Evolutionary conservation across 2,113 vertebrate species (phyloP), one percentile per base, ranked within the genome.

Genomic region (Vicugna pacos): DNA sequence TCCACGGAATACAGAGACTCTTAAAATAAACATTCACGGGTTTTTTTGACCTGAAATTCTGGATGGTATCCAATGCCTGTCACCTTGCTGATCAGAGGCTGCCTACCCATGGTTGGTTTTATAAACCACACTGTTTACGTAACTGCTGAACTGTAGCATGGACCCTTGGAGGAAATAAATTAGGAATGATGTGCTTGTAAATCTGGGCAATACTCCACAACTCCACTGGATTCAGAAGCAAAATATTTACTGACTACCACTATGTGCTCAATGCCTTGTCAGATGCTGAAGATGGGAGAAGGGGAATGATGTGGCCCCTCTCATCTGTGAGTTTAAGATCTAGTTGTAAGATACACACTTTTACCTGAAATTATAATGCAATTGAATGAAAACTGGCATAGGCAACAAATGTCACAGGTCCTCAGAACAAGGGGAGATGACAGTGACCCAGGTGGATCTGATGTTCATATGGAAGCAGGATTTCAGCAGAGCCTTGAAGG

Each of bases 41-140:
- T 90, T 95, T 75, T 48, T 95, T 82, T 97, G 95, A 88, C 80
- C 72, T 75, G 86, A 80, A 79, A 48, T 87, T 93, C 73, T 93
- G 93, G 67, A 89, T 24, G 15, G 38, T 38, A 88, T 79, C 88
- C 93, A 95, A 0, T 30, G 26, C 80, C 35, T 93, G 58, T 69
- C 70, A 32, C 48, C 69, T 67, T 54, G 95, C 81, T 95, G 77
- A 70, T 93, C 64, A n/a, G 67, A 86, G 62, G 80, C 69, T 70
- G 58, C 22, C 92, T 97, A 89, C 20, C 69, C 50, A 16, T 4
- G 73, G 86, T 64, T 93, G 67, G 50, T 86, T 96, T 96, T 84
- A 94, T 95, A 97, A 98, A 97, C 58, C 80, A 24, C 6, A 19
- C 72, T 95, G 92, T 98, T 98, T 98, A 84, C 62, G 58, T 80